These are phyloP conservation scores for Kobus ellipsiprymnus DNA, from an alignment of 2,113 vertebrate genomes.

Conservation along the genomic window DNA sequence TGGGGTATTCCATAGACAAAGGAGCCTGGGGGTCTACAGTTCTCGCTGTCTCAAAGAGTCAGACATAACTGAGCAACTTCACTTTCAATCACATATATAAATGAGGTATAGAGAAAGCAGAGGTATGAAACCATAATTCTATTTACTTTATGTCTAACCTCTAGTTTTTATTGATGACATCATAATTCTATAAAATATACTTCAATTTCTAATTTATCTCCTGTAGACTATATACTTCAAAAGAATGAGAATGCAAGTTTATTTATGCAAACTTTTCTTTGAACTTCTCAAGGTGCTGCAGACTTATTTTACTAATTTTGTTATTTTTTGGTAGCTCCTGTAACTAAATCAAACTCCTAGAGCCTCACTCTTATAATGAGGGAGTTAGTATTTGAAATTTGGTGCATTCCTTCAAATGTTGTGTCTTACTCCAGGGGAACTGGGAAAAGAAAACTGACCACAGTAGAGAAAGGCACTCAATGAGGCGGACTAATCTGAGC, in stretches of 20 bases:
- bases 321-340: background rate
- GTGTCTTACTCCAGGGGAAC: background rate
- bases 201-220: background rate
- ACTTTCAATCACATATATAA: background rate
- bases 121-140: background rate
- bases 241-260: background rate
- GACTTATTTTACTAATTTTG: background rate
- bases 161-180: background rate
- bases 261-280: background rate
- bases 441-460: background rate
- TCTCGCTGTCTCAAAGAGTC: fast-evolving
- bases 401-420: background rate
- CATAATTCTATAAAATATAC: background rate
- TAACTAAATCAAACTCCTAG: background rate
- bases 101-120: background rate
- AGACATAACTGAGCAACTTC: background rate
- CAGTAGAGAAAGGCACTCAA: background rate
- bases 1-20: background rate
- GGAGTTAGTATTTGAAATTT: background rate
- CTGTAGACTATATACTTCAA: background rate
- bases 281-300: background rate
- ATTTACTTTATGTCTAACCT: background rate
- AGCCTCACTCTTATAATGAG: background rate
- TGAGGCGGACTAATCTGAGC: background rate
- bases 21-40: background rate